phyloP scores from a whole-genome alignment of 64 coral and sea anemone genomes.

The Montipora cactus region DNA sequence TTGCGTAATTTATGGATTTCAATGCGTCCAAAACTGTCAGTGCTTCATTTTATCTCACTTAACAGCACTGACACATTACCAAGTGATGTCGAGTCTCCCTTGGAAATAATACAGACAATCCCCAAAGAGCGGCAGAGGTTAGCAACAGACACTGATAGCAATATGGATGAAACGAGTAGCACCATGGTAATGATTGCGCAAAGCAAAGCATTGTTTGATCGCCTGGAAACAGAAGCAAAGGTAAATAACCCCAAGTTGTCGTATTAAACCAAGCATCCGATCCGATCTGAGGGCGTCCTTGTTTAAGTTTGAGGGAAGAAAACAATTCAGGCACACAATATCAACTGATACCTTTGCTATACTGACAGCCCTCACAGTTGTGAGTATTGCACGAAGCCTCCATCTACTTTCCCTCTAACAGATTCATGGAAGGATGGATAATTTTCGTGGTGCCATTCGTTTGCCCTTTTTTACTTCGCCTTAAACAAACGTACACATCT shows the following conservation, averaged over 20 bases:
- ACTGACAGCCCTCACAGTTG: no score
- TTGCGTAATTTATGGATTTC: no score
- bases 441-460: no score
- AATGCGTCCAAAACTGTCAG: no score
- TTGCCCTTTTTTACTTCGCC: no score
- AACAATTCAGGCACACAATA: neutral
- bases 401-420: no score
- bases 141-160: slow-evolving; percentile 5
- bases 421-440: no score
- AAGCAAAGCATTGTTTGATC: slow-evolving; percentile 50
- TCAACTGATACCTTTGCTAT: neutral
- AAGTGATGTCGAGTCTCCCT: neutral
- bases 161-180: slow-evolving; percentile 46
- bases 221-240: slow-evolving; percentile 36
- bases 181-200: slow-evolving; percentile 49
- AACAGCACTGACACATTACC: slow-evolving; percentile 10
- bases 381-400: no score
- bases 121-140: neutral
- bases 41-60: neutral
- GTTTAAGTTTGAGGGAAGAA: no score
- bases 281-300: no score
- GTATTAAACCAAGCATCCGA: no score
- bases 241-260: neutral
- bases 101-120: neutral
- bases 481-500: no score